Conservation (phyloP, 2,888 invertebrate genomes). For the Limnephilus marmoratus region DNA sequence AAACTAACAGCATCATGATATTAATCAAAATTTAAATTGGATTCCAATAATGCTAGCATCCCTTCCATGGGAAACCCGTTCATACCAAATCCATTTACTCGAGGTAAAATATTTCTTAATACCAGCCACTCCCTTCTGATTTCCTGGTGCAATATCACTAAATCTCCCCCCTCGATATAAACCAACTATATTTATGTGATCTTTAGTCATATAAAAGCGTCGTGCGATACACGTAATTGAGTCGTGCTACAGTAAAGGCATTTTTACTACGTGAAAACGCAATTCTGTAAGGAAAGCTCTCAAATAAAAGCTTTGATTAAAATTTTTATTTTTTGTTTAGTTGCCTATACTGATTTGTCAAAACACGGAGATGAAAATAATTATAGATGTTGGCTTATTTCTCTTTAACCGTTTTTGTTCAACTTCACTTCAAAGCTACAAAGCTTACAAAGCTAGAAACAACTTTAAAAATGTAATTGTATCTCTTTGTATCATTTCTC, state of each 20-base stretch:
- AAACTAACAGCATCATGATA: background rate
- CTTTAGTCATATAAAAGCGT: background rate
- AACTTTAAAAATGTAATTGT: too few species aligned
- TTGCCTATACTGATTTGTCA: too few species aligned
- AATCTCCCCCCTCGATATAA: constrained; percentile 11
- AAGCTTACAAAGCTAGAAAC: too few species aligned
- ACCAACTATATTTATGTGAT: background rate
- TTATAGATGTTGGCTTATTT: too few species aligned
- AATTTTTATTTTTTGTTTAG: background rate
- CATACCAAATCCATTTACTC: constrained; percentile 24
- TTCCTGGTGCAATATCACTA: constrained; percentile 39
- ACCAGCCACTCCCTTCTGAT: constrained; percentile 26
- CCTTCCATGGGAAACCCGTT: background rate
- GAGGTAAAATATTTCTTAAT: constrained; percentile 41
- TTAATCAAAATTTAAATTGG: background rate
- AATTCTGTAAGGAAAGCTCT: background rate
- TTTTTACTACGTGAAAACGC: background rate
- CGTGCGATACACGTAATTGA: background rate
- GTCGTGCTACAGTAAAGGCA: background rate
- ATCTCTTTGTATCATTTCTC: too few species aligned
- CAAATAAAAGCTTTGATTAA: background rate
- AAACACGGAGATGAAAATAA: too few species aligned
- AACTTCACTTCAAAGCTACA: too few species aligned
- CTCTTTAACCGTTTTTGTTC: too few species aligned
- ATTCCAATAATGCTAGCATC: background rate